Evolutionary conservation across 2,888 invertebrate genomes (phyloP).

Genomic region (Lycocerus yunnanus): DNA sequence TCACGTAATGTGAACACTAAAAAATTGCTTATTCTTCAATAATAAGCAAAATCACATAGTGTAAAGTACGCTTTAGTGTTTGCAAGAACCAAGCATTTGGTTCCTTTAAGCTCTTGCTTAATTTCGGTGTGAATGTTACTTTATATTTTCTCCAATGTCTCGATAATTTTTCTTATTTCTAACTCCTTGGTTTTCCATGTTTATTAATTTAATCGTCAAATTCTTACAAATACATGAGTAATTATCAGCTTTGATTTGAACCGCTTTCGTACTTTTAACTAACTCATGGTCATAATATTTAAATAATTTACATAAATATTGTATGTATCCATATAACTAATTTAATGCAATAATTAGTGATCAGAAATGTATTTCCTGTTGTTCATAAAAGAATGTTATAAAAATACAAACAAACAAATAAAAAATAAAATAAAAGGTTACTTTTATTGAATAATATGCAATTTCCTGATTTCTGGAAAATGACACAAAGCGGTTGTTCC

Average conservation of each 20-base stretch:
- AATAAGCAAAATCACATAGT: no score
- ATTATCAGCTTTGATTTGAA: neutral
- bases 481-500: slow-evolving; percentile 5
- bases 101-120: no score
- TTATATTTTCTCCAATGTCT: no score
- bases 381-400: neutral
- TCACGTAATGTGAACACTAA: no score
- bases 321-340: neutral
- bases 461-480: slow-evolving; percentile 11
- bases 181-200: neutral
- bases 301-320: neutral
- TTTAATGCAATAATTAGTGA: neutral
- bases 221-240: neutral
- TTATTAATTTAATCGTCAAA: no score
- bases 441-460: slow-evolving; percentile 10
- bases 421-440: slow-evolving; percentile 11
- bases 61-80: no score
- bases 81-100: no score
- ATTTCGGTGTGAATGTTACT: no score
- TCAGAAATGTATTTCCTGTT: neutral
- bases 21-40: no score
- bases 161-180: neutral
- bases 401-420: neutral
- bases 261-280: neutral
- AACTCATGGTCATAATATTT: neutral